A percentile compares a stretch with the other conserved stretches of the same genome.
phyloP scores from a whole-genome alignment of 2,113 vertebrate species.

The Myodes glareolus region DNA sequence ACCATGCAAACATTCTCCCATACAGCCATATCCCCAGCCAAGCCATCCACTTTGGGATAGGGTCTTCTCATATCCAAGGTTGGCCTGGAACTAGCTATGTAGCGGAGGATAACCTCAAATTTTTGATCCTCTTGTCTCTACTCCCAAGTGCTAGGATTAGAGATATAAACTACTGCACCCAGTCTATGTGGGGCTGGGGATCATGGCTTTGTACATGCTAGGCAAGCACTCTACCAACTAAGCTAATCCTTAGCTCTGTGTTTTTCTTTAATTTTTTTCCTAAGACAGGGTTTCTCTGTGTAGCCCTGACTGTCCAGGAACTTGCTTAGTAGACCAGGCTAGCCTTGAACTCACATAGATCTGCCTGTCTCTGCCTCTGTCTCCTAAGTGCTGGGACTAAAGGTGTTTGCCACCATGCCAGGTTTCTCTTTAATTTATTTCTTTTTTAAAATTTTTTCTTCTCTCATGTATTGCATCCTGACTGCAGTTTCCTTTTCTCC shows the following conservation, averaged over 20 bases:
- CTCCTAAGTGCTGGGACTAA: background rate
- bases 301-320: background rate
- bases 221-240: background rate
- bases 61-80: background rate
- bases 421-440: background rate
- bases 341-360: background rate
- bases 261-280: background rate
- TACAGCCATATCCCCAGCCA: background rate
- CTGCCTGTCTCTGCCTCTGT: background rate
- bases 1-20: background rate
- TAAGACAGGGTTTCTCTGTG: background rate
- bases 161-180: background rate
- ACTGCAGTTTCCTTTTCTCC: background rate
- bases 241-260: background rate
- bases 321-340: background rate
- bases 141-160: background rate
- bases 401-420: background rate
- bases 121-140: background rate
- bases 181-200: background rate
- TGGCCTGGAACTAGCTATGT: background rate
- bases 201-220: background rate
- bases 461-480: background rate
- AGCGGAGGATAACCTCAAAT: background rate
- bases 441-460: background rate
- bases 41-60: background rate